Evolutionary conservation across 2,797 vertebrate genomes (phyloP), one percentile per base, ranked within the genome.

Genomic region (Pseudomugil tenellus): DNA sequence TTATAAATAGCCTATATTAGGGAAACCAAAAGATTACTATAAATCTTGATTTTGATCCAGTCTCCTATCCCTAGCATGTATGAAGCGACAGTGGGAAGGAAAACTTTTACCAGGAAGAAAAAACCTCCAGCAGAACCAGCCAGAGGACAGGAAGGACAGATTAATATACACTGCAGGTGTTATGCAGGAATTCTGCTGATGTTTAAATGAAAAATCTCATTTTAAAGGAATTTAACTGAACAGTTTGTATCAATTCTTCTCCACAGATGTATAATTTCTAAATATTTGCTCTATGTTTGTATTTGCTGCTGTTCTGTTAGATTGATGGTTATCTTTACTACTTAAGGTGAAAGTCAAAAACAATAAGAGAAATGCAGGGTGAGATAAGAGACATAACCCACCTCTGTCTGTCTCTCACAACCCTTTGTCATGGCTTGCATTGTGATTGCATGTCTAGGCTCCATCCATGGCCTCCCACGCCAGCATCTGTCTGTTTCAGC

Each of bases 401-500:
- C 53, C 12, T 7, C 43, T 68, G 28, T 56, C 57, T 72, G 17
- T 31, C 49, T 69, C 9, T 28, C 19, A 63, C 63, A 52, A 48
- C 60, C 56, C 48, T 57, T 26, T 76, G 71, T 74, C 58, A 60
- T 76, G 69, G 74, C 70, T 70, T 55, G 48, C 78, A 70, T 70
- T 59, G 72, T 84, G 82, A 84, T 74, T 84, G 63, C 32, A 70
- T 83, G 77, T 81, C 58, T 72, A 52, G 72, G 63, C 72, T 81
- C 76, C 74, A 72, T 76, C 74, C 66, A 75, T 85, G 84, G 84
- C 84, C 81, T 88, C 83, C 75, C 74, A 86, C 77, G 89, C 84
- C 86, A 84, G 67, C 79, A 79, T 87, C 75, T 84, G 81, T 90
- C 79, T 77, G 76, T 74, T 85, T 90, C 83, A 87, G 77, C 89